Percentiles rank a stretch among this genome's conserved stretches.
Evolutionary conservation across 2,888 invertebrate species (phyloP).

Genomic region (Yponomeuta evonymella): DNA sequence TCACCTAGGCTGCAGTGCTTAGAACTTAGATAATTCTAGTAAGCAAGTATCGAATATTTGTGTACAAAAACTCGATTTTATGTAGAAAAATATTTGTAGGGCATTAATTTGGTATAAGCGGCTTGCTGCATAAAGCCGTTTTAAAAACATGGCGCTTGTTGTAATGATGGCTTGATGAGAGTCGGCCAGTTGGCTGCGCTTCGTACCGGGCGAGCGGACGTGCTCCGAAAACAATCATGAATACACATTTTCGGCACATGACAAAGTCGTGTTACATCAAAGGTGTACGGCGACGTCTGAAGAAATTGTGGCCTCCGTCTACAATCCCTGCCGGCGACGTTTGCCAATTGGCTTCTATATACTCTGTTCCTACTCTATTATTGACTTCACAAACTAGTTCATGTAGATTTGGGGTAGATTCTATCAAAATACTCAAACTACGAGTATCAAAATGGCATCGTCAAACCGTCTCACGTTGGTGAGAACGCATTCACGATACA

Average conservation of each 20-base stretch:
- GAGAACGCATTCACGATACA: too few species aligned
- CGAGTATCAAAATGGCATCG: too few species aligned
- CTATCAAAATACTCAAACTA: too few species aligned
- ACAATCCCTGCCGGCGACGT: not conserved
- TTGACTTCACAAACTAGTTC: not conserved
- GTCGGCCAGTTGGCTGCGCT: slow-evolving; percentile 47
- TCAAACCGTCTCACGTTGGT: too few species aligned
- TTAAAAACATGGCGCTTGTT: slow-evolving; percentile 70
- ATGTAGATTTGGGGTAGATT: not conserved
- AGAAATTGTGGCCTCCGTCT: not conserved
- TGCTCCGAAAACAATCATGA: slow-evolving; percentile 6
- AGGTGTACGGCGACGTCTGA: not conserved
- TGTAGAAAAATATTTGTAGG: slow-evolving; percentile 52
- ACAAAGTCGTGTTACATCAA: slow-evolving; percentile 4
- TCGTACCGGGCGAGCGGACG: slow-evolving; percentile 24
- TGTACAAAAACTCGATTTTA: not conserved
- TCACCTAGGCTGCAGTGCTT: not conserved
- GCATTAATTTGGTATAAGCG: slow-evolving; percentile 60
- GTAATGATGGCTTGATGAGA: slow-evolving; percentile 71
- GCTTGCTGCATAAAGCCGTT: slow-evolving; percentile 61
- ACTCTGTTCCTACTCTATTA: not conserved
- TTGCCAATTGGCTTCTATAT: not conserved
- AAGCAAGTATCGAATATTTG: not conserved
- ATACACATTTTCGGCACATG: not conserved
- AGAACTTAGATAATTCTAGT: not conserved